Base-by-base conservation (phyloP, 30 jellyfish, hydroid and myxozoan genomes). In the Hydractinia symbiolongicarpus region DNA sequence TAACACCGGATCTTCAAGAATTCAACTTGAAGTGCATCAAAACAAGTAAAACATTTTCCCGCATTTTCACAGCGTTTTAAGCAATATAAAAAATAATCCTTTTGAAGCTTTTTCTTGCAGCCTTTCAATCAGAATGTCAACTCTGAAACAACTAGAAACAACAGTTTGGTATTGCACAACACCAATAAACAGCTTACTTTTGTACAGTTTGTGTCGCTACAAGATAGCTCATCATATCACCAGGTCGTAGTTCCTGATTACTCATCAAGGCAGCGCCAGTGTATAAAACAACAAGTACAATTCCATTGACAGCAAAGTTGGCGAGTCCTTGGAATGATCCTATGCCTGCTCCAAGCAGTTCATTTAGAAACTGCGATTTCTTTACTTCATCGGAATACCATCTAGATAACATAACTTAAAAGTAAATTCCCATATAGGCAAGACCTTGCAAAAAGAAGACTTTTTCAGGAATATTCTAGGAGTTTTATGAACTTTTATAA, bases 271-370 rank as follows among this genome's bases (percentile, higher is more conserved):
- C 77, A 21, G 97, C 96, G 16, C 98, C 98, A 67, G 94, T 68
- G 83, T 88, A 93, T 68, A 93, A 72, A 8, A 88, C 96, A 44
- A 85, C 79, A 51, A 93, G 72, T 11, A 93, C 93, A 86, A 93
- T 93, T 13, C 98, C 98, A 55, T 93, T 93, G 60, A 93, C 86
- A n/a, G 96, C 96, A 54, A 93, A 84, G 64, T 93, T 93, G 20
- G 98, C 79, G 67, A 93, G 60, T 56, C 96, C 96, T 93, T 88
- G 98, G 71, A 93, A 93, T 19, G 84, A 75, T 4, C 98, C 98
- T 19, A 93, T 93, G 16, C 98, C 98, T 20, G 92, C 94, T 16
- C 98, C 98, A 4, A 93, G 90, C 53, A 79, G 61, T 61, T 93
- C 98, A 72, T 88, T 87, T 15, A 79, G 79, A 16, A 53, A 56